Base-by-base conservation (phyloP, 2,797 vertebrate species). In the Siniperca scherzeri region DNA sequence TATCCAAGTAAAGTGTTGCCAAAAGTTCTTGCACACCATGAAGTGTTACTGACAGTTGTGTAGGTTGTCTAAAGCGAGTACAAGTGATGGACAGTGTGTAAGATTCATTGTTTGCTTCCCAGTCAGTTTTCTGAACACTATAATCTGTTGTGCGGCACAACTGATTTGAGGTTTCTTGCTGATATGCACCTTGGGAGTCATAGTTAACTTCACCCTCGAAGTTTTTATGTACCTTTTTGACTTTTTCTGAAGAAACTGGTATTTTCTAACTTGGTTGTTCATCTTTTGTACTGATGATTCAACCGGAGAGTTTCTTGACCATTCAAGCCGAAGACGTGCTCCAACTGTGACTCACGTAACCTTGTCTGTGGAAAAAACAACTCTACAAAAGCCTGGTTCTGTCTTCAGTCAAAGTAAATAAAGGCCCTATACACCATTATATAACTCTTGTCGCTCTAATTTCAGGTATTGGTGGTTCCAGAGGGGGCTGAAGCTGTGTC, bases 381-480 rank as follows among this genome's bases (percentile, higher is more conserved):
- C n/a, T 50, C 12, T 14, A 30, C 19, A 3, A 55, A 73, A 30
- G 17, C 19, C 17, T 40, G 30, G 7, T 14, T 66, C 22, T 67
- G 42, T 62, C 25, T 33, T 52, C 16, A 55, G 36, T 55, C 0
- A 1, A 61, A 66, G 17, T 55, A 53, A 13, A 67, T 66, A 46
- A 38, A 72, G 0, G 30, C 30, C 22, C 48, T 25, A 4, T 16
- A n/a, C 8, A 22, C 3, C 25, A 21, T 74, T 19, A 13, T 14
- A 11, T 69, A 60, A 62, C 38, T 57, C 0, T 12, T 16, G 27
- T 65, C 27, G 66, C 62, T 78, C 69, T 59, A 12, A 57, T 90
- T 59, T 19, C 81, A 99, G 99, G 97, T 99, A 59, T 96, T 99
- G 96, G 99, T 99, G 86, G 97, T 99, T 92, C 99, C 98, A n/a